These are phyloP conservation scores for Penaeus chinensis DNA, from an alignment of 1,140 invertebrate species.

Conservation along the genomic window DNA sequence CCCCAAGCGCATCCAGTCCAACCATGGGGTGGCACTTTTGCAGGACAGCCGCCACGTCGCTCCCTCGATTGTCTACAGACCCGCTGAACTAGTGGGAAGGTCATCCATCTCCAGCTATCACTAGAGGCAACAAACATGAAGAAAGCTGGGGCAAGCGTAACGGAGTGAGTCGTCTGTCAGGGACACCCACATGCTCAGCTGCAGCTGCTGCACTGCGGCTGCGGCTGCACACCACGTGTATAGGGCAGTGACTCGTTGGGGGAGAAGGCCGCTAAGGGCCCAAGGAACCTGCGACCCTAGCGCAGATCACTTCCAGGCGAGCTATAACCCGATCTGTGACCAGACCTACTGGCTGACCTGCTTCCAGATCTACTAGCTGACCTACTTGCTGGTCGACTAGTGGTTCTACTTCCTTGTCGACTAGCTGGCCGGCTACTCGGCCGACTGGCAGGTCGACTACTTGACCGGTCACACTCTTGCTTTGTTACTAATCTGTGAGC, in stretches of 20 bases:
- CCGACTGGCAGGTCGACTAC: conserved; percentile 59
- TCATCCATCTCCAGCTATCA: conserved; percentile 47
- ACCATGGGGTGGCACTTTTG: conserved; percentile 38
- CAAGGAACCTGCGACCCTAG: conserved; percentile 43
- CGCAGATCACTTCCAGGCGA: conserved; percentile 64
- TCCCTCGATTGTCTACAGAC: conserved; percentile 50
- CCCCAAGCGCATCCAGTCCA: conserved; percentile 19
- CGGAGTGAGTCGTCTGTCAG: conserved; percentile 54
- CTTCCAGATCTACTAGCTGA: conserved; percentile 64
- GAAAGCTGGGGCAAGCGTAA: conserved; percentile 55
- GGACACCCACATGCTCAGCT: conserved; percentile 49
- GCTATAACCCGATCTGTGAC: conserved; percentile 64
- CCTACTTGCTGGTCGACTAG: conserved; percentile 63
- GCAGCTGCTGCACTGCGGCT: conserved; percentile 33
- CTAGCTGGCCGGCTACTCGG: conserved; percentile 63
- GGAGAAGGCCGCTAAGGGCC: conserved; percentile 37
- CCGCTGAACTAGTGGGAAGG: conserved; percentile 34
- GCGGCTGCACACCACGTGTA: conserved; percentile 50
- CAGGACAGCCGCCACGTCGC: conserved; percentile 42
- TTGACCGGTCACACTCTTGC: conserved; percentile 52
- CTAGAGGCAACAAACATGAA: conserved; percentile 60
- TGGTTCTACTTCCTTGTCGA: conserved; percentile 62
- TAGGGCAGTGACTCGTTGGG: conserved; percentile 58
- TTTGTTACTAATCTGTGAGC: conserved; percentile 51
- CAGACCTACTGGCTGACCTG: conserved; percentile 64